Conservation (phyloP, 2,797 vertebrate species). For the Syngnathus acus region DNA sequence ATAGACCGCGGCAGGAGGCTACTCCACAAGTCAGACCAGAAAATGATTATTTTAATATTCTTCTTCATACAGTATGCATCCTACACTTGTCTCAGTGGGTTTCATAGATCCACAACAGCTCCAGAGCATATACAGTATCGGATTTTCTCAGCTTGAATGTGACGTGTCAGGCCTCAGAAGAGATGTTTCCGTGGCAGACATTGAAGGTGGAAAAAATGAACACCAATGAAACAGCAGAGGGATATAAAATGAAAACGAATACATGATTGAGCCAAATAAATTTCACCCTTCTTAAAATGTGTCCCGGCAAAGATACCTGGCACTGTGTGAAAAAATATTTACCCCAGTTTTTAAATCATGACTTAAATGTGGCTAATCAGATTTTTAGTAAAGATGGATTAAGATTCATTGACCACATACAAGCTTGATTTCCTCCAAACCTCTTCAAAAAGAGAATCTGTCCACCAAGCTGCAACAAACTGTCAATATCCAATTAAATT, state of each 20-base stretch:
- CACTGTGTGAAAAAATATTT: too few relatives aligned
- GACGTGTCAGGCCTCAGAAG: neutral
- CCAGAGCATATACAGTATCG: neutral
- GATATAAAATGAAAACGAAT: neutral
- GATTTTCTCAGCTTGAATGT: slow-evolving; percentile 1
- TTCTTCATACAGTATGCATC: neutral
- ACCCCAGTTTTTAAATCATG: too few relatives aligned
- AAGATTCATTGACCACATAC: too few relatives aligned
- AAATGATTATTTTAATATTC: neutral
- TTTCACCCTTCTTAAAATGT: too few relatives aligned
- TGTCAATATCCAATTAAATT: too few relatives aligned
- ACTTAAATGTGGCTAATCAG: too few relatives aligned
- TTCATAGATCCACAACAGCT: slow-evolving; percentile 13
- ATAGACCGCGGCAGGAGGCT: slow-evolving; percentile 20
- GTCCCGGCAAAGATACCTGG: too few relatives aligned
- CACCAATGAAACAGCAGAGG: neutral
- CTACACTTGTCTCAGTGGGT: slow-evolving; percentile 12
- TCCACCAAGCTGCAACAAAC: too few relatives aligned
- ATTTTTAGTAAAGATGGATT: too few relatives aligned
- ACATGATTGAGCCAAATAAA: too few relatives aligned
- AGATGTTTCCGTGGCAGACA: neutral
- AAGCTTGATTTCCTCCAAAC: too few relatives aligned
- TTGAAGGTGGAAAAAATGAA: slow-evolving; percentile 1
- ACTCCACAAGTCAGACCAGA: slow-evolving; percentile 8
- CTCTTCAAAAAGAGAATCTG: too few relatives aligned